A percentile compares a stretch with the other conserved stretches of the same genome.
These are phyloP conservation scores for Brachymystax lenok DNA, from an alignment of 2,797 vertebrate genomes.

Conservation along the genomic window DNA sequence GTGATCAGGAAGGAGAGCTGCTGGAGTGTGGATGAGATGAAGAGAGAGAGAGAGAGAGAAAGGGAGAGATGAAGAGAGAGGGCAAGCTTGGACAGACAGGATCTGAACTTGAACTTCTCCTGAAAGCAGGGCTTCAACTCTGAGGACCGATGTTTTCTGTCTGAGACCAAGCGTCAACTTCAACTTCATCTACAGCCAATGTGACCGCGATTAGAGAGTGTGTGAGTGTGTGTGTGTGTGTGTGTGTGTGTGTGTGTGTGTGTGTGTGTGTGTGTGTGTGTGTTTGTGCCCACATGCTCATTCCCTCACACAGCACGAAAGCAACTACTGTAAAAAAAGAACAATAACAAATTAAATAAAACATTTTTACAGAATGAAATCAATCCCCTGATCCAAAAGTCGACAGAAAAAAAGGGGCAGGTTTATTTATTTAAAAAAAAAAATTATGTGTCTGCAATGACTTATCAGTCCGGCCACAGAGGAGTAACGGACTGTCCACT, in stretches of 20 bases:
- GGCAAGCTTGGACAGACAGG: neutral
- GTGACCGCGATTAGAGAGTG: neutral
- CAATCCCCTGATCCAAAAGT: constrained; percentile 30
- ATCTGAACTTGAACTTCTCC: neutral
- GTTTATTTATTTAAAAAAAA: constrained; percentile 60
- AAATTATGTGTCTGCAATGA: constrained; percentile 57
- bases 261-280: too few species aligned
- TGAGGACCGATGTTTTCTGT: neutral
- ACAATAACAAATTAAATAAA: neutral
- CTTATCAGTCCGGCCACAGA: constrained; percentile 58
- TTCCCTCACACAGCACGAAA: too few species aligned
- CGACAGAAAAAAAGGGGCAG: constrained; percentile 41
- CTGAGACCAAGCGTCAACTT: neutral
- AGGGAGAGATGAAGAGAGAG: neutral
- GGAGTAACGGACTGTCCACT: constrained; percentile 64
- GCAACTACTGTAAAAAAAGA: neutral
- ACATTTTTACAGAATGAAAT: constrained; percentile 28
- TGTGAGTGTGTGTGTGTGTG: neutral
- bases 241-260: too few species aligned
- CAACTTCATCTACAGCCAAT: too few species aligned
- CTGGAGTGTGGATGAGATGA: neutral
- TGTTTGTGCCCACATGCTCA: too few species aligned
- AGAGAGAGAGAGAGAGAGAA: neutral
- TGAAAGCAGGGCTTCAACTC: neutral
- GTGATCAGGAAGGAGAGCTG: neutral